These are phyloP conservation scores for Sminthurinus aureus DNA, from an alignment of 2,888 invertebrate species.

Conservation along the genomic window DNA sequence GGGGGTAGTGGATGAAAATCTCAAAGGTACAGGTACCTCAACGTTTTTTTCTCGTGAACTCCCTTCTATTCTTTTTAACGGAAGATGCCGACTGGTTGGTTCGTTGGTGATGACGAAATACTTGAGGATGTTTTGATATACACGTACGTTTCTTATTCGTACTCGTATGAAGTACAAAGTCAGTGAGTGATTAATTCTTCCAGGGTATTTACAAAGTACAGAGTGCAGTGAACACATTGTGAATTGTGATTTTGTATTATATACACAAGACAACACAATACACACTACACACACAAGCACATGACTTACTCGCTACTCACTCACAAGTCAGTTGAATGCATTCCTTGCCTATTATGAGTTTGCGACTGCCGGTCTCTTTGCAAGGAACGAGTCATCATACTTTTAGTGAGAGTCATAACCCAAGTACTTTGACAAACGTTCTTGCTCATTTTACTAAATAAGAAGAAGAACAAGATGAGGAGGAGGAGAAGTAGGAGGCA, in stretches of 20 bases:
- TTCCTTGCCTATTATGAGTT: conserved; percentile 23
- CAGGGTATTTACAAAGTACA: conserved; percentile 32
- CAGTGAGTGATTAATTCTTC: conserved; percentile 29
- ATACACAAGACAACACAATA: too few relatives aligned
- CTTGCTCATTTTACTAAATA: neutral
- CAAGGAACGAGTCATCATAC: neutral
- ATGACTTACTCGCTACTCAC: neutral
- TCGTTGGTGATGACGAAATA: conserved; percentile 10
- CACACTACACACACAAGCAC: neutral
- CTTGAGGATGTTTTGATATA: conserved; percentile 4
- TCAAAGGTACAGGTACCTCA: neutral
- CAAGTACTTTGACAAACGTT: neutral
- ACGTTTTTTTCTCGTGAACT: neutral
- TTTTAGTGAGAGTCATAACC: neutral
- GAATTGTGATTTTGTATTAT: too few relatives aligned
- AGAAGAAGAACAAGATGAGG: neutral
- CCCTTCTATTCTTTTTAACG: too few relatives aligned
- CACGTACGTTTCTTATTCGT: neutral
- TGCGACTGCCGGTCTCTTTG: neutral
- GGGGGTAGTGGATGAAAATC: too few relatives aligned
- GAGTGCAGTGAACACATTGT: conserved; percentile 5
- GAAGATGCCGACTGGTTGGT: neutral
- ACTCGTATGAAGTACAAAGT: neutral
- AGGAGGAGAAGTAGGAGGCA: conserved; percentile 1
- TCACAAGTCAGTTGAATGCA: neutral